A percentile compares a stretch with the other conserved stretches of the same genome.
Evolutionary conservation across 2,113 vertebrate species (phyloP).

Genomic region (Osmerus mordax): DNA sequence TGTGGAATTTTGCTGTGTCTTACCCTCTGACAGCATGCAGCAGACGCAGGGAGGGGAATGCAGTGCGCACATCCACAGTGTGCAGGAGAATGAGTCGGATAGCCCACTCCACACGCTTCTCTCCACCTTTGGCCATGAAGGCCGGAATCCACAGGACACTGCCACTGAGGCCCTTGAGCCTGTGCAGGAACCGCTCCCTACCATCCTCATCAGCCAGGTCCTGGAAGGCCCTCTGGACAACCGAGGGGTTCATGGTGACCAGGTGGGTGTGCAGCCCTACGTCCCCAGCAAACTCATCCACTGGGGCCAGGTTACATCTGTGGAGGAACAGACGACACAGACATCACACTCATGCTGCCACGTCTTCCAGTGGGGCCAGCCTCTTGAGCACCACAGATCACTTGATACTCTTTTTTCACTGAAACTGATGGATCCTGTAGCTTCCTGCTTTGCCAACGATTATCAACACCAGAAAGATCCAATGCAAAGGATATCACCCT

Average conservation of each 20-base stretch:
- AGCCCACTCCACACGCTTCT: slow-evolving; percentile 91
- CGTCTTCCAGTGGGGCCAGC: not conserved
- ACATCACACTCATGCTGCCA: not conserved
- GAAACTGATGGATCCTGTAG: too few species aligned
- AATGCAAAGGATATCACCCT: too few species aligned
- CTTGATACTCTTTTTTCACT: too few species aligned
- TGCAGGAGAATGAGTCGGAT: slow-evolving; percentile 88
- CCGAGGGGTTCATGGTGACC: slow-evolving; percentile 97
- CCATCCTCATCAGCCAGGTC: slow-evolving; percentile 87
- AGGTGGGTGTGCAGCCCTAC: slow-evolving; percentile 86
- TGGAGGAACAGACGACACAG: slow-evolving; percentile 1
- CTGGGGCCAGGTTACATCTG: slow-evolving; percentile 94
- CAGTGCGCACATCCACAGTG: slow-evolving; percentile 83
- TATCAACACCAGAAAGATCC: too few species aligned
- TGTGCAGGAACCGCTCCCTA: slow-evolving; percentile 83
- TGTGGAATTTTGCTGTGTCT: slow-evolving; percentile 49
- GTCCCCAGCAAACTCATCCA: slow-evolving; percentile 83
- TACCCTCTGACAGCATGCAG: slow-evolving; percentile 95
- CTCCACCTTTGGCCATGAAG: slow-evolving; percentile 94
- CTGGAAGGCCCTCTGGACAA: slow-evolving; percentile 92
- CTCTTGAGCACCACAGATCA: not conserved
- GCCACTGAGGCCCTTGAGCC: slow-evolving; percentile 82
- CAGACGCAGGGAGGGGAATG: slow-evolving; percentile 92
- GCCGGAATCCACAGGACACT: slow-evolving; percentile 97
- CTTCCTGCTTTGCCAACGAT: too few species aligned